Percentiles rank a stretch among this genome's conserved stretches.
These are phyloP conservation scores for Thalassoma bifasciatum DNA, from an alignment of 2,113 vertebrate genomes.

Conservation along the genomic window DNA sequence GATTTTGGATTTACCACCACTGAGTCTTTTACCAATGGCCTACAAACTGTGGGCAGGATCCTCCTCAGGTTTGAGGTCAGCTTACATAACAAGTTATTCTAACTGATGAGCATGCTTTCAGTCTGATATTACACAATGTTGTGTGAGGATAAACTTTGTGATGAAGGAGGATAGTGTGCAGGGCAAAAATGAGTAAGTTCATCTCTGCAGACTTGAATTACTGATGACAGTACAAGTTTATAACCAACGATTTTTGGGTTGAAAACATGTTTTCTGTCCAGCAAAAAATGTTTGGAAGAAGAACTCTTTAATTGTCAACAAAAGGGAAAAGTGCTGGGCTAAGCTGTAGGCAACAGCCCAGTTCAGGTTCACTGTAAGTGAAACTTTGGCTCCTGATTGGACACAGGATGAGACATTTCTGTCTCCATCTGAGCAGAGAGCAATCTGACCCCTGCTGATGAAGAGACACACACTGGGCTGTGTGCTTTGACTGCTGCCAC, in stretches of 20 bases:
- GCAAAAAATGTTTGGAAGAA: neutral
- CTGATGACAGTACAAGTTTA: neutral
- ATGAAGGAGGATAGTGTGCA: neutral
- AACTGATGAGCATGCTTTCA: slow-evolving; percentile 16
- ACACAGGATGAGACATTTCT: slow-evolving; percentile 23
- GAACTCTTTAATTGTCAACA: slow-evolving; percentile 15
- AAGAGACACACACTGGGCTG: slow-evolving; percentile 27
- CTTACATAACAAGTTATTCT: slow-evolving; percentile 61
- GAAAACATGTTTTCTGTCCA: neutral
- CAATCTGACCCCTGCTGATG: slow-evolving; percentile 37
- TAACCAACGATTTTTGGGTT: neutral
- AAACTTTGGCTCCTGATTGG: slow-evolving; percentile 2
- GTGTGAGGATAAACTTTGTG: slow-evolving; percentile 7
- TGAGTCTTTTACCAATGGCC: slow-evolving; percentile 21
- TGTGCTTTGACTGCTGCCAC: slow-evolving; percentile 31
- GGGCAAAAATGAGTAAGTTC: neutral
- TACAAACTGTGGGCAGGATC: slow-evolving; percentile 26
- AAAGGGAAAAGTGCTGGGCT: neutral
- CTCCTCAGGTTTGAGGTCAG: slow-evolving; percentile 44
- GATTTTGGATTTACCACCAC: slow-evolving; percentile 29
- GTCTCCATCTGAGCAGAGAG: slow-evolving; percentile 31
- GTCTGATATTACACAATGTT: slow-evolving; percentile 24
- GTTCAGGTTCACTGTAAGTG: slow-evolving; percentile 10
- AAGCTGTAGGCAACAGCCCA: slow-evolving; percentile 2
- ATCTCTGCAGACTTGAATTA: neutral